These are phyloP conservation scores for Drosophila pegasa DNA, from an alignment of 2,888 invertebrate species.

Conservation along the genomic window DNA sequence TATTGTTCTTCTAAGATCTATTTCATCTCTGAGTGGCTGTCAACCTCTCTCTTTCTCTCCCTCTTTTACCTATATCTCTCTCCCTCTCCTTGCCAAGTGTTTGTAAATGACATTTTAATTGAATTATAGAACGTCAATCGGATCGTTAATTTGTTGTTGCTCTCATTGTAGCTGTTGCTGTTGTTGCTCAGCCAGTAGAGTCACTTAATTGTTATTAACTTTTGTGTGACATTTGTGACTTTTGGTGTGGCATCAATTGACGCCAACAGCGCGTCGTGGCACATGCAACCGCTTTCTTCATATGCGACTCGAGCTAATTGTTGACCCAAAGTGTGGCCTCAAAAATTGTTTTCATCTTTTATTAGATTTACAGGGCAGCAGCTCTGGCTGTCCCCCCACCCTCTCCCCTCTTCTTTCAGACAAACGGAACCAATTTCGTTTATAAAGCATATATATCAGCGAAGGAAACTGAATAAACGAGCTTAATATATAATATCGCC, in stretches of 20 bases:
- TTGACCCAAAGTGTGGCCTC: slow-evolving; percentile 62
- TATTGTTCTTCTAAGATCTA: not conserved
- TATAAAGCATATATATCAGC: slow-evolving; percentile 35
- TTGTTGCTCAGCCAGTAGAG: slow-evolving; percentile 16
- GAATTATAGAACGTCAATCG: slow-evolving; percentile 31
- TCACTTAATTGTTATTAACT: slow-evolving; percentile 79
- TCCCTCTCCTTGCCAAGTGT: slow-evolving; percentile 13
- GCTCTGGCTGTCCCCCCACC: not conserved
- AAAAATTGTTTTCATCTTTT: slow-evolving; percentile 66
- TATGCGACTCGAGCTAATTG: slow-evolving; percentile 56
- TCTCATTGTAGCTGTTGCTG: slow-evolving; percentile 50
- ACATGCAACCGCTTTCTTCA: slow-evolving; percentile 3
- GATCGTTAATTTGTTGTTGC: slow-evolving; percentile 7
- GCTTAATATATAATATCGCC: slow-evolving; percentile 58
- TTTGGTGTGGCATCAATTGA: slow-evolving; percentile 74
- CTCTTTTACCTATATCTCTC: not conserved
- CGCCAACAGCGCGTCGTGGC: slow-evolving; percentile 25
- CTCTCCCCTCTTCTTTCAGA: not conserved
- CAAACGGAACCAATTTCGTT: slow-evolving; percentile 60
- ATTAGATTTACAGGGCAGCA: slow-evolving; percentile 70
- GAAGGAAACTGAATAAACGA: slow-evolving; percentile 33
- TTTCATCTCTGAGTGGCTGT: not conserved
- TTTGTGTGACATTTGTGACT: slow-evolving; percentile 79
- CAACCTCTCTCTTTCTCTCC: not conserved
- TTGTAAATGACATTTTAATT: slow-evolving; percentile 52